A percentile compares a stretch with the other conserved stretches of the same genome.
phyloP scores from a whole-genome alignment of 2,888 invertebrate genomes.

The Octonoba sinensis region DNA sequence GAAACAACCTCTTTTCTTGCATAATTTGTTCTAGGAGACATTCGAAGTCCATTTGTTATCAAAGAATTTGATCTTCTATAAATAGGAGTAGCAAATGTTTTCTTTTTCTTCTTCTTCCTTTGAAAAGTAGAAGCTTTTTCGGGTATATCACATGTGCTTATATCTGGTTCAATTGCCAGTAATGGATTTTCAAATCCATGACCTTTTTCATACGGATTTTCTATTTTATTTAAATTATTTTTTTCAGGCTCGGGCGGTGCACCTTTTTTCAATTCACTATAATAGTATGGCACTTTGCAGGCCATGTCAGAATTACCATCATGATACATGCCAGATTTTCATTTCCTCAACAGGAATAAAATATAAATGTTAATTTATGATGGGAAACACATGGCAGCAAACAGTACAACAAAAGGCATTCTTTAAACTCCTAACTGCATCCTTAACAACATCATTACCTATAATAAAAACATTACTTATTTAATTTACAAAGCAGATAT shows the following conservation, averaged over 20 bases:
- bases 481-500: background rate
- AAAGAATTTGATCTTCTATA: conserved; percentile 66
- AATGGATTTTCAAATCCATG: conserved; percentile 66
- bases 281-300: conserved; percentile 66
- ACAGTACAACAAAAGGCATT: background rate
- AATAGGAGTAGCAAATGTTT: conserved; percentile 52
- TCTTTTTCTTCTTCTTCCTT: conserved; percentile 64
- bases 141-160: conserved; percentile 58
- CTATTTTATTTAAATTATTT: conserved; percentile 48
- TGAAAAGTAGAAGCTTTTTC: conserved; percentile 53
- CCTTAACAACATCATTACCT: too few species aligned
- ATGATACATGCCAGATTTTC: conserved; percentile 61
- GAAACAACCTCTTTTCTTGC: conserved; percentile 51
- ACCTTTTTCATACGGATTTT: conserved; percentile 57
- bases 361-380: background rate
- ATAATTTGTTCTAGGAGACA: conserved; percentile 53
- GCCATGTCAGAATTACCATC: conserved; percentile 63
- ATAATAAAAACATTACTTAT: too few species aligned
- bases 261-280: conserved; percentile 66
- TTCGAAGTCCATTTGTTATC: conserved; percentile 65
- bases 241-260: conserved; percentile 52
- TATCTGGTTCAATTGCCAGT: conserved; percentile 66
- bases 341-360: conserved; percentile 23
- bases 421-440: too few species aligned
- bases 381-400: background rate